Evolutionary conservation across 2,797 vertebrate genomes (phyloP), one percentile per base, ranked within the genome.

Genomic region (Cyprinodon diabolis): DNA sequence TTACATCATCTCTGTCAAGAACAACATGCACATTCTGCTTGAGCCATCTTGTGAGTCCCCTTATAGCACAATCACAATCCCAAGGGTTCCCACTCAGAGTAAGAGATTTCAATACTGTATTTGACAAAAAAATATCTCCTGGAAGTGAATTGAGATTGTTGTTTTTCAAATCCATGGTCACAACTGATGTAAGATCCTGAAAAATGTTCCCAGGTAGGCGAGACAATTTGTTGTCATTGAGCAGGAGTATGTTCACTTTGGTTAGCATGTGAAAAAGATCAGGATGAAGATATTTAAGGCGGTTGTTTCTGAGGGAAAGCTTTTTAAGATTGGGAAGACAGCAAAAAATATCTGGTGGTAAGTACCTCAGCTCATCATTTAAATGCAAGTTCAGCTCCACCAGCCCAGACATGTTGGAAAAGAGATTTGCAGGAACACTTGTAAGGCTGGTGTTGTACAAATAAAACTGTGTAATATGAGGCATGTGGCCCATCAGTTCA

Each of bases 401-500:
- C 68, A 98, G 91, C 70, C 94, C 86, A 62, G 96, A 96, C 95
- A 97, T 94, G 92, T 97, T 97, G 7, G 93, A 87, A 54, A 98
- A 97, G 81, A 95, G 77, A 80, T 95, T 95, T 78, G 90, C 91
- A 4, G 96, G 97, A 76, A 97, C 86, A 13, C 95, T 95, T 69
- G 73, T 90, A 73, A 98, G 96, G 58, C 90, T 89, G 7, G 97
- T 98, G 25, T n/a, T 0, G 80, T 91, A 96, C 65, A 98, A 86
- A 92, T 95, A 95, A 48, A 98, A 91, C 13, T 90, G 92, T 60
- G 1, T 80, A 6, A 98, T 94, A 25, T 89, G 74, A 3, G 91
- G 94, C 96, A 96, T 95, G 85, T 94, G 88, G 51, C 97, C 96
- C 89, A 98, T 96, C 25, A 97, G 73, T 45, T 95, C 79, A 37